A percentile compares a stretch with the other conserved stretches of the same genome.
Evolutionary conservation across 2,797 vertebrate species (phyloP).

Genomic region (Artibeus lituratus): DNA sequence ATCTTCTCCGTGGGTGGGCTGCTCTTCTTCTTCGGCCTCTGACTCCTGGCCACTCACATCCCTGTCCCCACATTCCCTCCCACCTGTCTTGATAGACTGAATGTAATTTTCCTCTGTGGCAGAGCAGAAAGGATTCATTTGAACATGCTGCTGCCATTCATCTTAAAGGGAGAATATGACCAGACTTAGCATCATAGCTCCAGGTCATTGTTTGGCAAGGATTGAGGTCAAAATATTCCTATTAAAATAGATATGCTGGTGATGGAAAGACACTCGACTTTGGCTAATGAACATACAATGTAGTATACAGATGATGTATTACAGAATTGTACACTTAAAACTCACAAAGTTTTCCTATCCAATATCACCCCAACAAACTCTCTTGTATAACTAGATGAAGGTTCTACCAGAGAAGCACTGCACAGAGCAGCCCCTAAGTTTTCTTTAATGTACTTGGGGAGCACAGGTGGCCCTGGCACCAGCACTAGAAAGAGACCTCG

Average conservation of each 20-base stretch:
- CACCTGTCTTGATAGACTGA: background rate
- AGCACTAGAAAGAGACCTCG: background rate
- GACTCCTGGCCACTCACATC: background rate
- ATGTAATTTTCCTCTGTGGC: background rate
- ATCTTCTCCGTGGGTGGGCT: background rate
- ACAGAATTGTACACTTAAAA: background rate
- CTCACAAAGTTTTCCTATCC: background rate
- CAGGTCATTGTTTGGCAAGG: background rate
- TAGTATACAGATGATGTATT: background rate
- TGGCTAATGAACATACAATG: background rate
- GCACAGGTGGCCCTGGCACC: no score
- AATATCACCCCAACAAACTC: background rate
- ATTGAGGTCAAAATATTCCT: background rate
- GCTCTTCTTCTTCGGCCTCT: background rate
- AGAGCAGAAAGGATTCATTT: background rate
- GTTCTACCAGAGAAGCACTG: no score
- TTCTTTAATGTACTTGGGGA: background rate
- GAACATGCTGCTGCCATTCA: background rate
- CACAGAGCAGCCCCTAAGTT: background rate
- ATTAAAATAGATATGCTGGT: no score
- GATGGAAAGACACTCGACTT: background rate
- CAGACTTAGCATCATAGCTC: background rate
- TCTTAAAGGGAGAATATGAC: background rate
- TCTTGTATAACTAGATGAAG: fast-evolving
- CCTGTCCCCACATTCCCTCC: background rate